These are phyloP conservation scores for Gymnoscopelus braueri DNA, from an alignment of 2,797 vertebrate genomes.

Conservation along the genomic window DNA sequence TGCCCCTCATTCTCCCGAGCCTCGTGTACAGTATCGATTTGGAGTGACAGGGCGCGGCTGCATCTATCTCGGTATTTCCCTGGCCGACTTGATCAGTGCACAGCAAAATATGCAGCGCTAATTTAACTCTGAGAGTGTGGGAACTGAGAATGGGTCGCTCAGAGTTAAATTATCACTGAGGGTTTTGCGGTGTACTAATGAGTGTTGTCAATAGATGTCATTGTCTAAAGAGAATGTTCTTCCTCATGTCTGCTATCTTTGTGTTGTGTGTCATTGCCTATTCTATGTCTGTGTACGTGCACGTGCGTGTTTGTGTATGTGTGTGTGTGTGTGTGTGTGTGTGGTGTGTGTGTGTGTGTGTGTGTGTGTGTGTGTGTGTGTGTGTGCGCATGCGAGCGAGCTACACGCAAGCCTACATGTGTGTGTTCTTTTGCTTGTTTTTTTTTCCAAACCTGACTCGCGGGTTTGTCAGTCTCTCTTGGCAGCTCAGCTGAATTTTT, in stretches of 20 bases:
- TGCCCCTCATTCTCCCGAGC: background rate
- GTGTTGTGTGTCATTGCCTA: constrained; percentile 17
- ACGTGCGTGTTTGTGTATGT: background rate
- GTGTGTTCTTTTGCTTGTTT: constrained; percentile 18
- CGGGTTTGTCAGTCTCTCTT: constrained; percentile 41
- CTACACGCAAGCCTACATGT: no score
- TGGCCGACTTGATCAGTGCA: constrained; percentile 12
- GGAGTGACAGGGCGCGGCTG: background rate
- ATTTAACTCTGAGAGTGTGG: no score
- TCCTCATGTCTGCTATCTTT: background rate
- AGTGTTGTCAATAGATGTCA: background rate
- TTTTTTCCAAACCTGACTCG: constrained; percentile 44
- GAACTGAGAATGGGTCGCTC: no score
- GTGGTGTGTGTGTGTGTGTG: background rate
- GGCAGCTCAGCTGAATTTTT: constrained; percentile 31
- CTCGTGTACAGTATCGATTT: constrained; percentile 39
- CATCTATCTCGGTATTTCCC: background rate
- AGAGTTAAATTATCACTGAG: no score
- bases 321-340: constrained; percentile 9
- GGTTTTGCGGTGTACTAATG: background rate
- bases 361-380: constrained; percentile 12
- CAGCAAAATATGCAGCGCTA: no score
- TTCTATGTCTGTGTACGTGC: constrained; percentile 7
- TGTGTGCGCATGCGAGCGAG: background rate
- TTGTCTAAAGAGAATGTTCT: background rate